Evolutionary conservation across 2,888 invertebrate genomes (phyloP), one percentile per base, ranked within the genome.

Genomic region (Morpho helenor): DNA sequence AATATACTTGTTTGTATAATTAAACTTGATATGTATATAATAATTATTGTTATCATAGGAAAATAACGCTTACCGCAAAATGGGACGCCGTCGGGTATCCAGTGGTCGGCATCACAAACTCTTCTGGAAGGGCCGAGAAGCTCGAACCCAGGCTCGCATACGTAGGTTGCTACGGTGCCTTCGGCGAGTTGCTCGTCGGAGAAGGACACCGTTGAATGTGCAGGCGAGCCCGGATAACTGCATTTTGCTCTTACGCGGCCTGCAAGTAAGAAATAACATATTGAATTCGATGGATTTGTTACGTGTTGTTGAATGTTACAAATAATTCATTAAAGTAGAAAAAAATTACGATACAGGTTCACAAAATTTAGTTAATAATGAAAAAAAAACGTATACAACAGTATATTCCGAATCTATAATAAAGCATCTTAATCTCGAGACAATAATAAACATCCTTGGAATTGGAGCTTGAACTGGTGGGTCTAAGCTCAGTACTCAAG

Each of bases 61-160:
- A 16, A 52, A 8, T 10, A 47, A 2, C 23, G 93, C 96, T 96
- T 81, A 98, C 98, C 98, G 84, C 98, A 98, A 83, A 98, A 98
- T 7, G 98, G 98, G 70, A 98, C 96, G 59, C 97, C 98, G 76
- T 96, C 96, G 0, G 97, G 98, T 7, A 93, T 83, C 98, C 98
- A 98, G 47, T 92, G 92, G 8, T 95, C 95, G 68, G 94, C 67
- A 51, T 94, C 93, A 74, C 98, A 98, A 16, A 94, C 92, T 63
- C 97, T 90, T 63, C 96, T 84, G 1, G 96, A 92, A 0, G 97
- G 97, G 0, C 98, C 98, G n/a, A 98, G 91, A 1, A 98, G 92
- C 79, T 98, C 97, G 77, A 97, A 98, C 9, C 97, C 97, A 46
- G 95, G 90, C 76, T 98, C 98, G 74, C 98, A 98, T 47, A 93